Percentiles rank a stretch among this genome's conserved stretches.
Evolutionary conservation across 2,797 vertebrate genomes (phyloP).

Genomic region (Schizothorax lantsangensis): DNA sequence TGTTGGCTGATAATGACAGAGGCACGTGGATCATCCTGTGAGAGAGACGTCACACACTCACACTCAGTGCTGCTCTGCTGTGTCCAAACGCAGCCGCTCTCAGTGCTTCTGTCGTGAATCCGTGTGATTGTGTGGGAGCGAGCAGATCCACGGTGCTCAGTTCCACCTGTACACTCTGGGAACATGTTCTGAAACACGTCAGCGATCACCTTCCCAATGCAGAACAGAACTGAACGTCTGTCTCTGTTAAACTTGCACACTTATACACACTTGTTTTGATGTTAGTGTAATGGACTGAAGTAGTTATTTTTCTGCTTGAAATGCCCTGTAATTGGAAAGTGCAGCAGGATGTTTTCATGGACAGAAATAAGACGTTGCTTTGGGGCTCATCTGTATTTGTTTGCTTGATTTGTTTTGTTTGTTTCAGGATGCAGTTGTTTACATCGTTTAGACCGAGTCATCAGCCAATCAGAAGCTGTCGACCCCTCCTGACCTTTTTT

Average conservation of each 20-base stretch:
- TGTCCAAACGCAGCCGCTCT: constrained; percentile 4
- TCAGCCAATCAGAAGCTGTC: constrained; percentile 32
- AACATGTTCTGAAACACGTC: background rate
- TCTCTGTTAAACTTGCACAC: background rate
- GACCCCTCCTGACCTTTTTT: background rate
- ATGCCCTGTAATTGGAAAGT: background rate
- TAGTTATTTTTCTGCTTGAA: constrained; percentile 9
- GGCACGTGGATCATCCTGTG: constrained; percentile 93
- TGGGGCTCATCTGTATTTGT: background rate
- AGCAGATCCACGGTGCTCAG: too few relatives aligned
- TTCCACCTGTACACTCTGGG: background rate
- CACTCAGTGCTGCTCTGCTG: background rate
- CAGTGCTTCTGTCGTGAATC: background rate
- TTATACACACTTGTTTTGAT: background rate
- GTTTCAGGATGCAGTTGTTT: constrained; percentile 18
- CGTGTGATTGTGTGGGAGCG: background rate
- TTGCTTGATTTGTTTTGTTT: background rate
- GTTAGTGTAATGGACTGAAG: background rate
- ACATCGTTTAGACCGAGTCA: background rate
- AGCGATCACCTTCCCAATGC: background rate
- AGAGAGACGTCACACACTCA: constrained; percentile 60
- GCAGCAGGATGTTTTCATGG: background rate
- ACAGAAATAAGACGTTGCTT: background rate
- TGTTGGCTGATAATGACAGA: constrained; percentile 88
- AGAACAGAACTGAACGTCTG: background rate